A percentile compares a stretch with the other conserved stretches of the same genome.
Evolutionary conservation across 2,797 vertebrate genomes (phyloP).

Genomic region (Sebastes iracundus): DNA sequence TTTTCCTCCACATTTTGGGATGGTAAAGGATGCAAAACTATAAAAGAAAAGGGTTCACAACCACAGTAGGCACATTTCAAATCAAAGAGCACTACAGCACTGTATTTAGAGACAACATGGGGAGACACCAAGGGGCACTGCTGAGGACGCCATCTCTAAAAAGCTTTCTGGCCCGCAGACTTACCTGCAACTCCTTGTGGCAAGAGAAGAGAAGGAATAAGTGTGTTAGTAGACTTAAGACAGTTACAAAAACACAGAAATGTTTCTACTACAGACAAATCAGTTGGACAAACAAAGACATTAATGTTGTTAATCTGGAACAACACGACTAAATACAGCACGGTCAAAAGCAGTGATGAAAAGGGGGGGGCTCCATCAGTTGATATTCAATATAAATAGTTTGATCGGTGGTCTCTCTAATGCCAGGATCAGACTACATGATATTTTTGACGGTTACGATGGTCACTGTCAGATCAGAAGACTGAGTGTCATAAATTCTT

Average conservation of each 20-base stretch:
- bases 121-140: slow-evolving; percentile 22
- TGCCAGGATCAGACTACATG: too few species aligned
- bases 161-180: slow-evolving; percentile 71
- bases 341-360: background rate
- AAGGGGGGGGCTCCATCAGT: background rate
- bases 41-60: slow-evolving; percentile 33
- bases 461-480: too few species aligned
- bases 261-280: background rate
- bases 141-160: slow-evolving; percentile 4
- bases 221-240: slow-evolving; percentile 89
- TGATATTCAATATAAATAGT: background rate
- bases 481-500: too few species aligned
- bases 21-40: slow-evolving; percentile 33
- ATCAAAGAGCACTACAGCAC: slow-evolving; percentile 14
- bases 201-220: slow-evolving; percentile 94
- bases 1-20: background rate
- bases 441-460: too few species aligned
- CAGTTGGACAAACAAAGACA: slow-evolving; percentile 17
- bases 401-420: background rate
- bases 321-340: background rate
- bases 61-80: slow-evolving; percentile 25
- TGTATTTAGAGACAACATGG: slow-evolving; percentile 21
- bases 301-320: background rate
- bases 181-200: slow-evolving; percentile 99
- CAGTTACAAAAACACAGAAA: slow-evolving; percentile 38